Conservation (phyloP, 2,113 vertebrate genomes). For the Halcyon senegalensis region DNA sequence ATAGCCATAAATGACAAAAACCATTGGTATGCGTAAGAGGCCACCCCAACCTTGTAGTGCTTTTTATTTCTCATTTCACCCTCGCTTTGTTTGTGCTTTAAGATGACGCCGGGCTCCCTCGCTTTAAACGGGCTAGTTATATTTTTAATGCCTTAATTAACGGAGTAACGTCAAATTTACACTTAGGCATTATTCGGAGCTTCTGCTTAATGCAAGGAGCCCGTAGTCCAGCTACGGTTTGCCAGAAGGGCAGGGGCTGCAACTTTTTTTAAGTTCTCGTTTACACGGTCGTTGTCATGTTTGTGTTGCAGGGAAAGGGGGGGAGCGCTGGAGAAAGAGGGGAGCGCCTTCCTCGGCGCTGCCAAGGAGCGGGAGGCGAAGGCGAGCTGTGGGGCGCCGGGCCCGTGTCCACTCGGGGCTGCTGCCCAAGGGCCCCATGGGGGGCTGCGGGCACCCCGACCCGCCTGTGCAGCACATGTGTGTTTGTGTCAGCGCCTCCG, state of each 20-base stretch:
- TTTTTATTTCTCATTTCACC: slow-evolving; percentile 76
- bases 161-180: slow-evolving; percentile 62
- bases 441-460: not conserved
- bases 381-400: not conserved
- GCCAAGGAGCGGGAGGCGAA: not conserved
- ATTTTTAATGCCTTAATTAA: slow-evolving; percentile 80
- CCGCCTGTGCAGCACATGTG: slow-evolving; percentile 12
- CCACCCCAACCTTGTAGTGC: slow-evolving; percentile 79
- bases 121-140: slow-evolving; percentile 73
- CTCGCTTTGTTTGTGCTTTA: slow-evolving; percentile 82
- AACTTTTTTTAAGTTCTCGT: slow-evolving; percentile 2
- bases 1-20: slow-evolving; percentile 89
- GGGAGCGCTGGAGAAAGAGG: not conserved
- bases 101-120: slow-evolving; percentile 80
- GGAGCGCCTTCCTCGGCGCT: not conserved
- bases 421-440: not conserved
- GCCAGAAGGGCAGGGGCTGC: not conserved
- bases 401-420: not conserved
- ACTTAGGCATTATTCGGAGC: slow-evolving; percentile 47
- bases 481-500: not conserved
- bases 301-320: not conserved
- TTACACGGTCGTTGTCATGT: not conserved
- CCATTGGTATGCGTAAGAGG: slow-evolving; percentile 90
- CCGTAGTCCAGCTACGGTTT: not conserved
- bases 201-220: not conserved